These are phyloP conservation scores for Linhomoeus sp. DNA, from an alignment of 2,888 invertebrate genomes.

Conservation along the genomic window DNA sequence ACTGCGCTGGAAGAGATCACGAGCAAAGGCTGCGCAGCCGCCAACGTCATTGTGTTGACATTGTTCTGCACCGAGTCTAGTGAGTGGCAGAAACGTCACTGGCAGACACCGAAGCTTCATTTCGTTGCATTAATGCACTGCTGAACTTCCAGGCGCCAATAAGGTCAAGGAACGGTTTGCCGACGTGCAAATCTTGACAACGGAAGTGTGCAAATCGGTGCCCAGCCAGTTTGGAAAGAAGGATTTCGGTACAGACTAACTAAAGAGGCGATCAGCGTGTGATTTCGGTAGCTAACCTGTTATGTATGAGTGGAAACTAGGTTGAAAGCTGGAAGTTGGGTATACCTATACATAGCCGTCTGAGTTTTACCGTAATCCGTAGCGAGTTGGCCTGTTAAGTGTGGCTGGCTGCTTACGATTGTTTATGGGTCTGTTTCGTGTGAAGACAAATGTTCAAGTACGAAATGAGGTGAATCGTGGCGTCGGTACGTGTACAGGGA, in stretches of 20 bases:
- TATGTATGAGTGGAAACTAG: too few species aligned
- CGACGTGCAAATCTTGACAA: slow-evolving; percentile 70
- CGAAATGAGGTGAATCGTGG: too few species aligned
- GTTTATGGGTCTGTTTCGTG: too few species aligned
- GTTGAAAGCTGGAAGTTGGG: too few species aligned
- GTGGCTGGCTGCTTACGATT: too few species aligned
- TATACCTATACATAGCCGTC: too few species aligned
- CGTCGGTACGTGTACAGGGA: too few species aligned
- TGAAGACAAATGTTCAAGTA: too few species aligned
- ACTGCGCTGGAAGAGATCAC: slow-evolving; percentile 79
- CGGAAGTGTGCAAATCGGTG: slow-evolving; percentile 78
- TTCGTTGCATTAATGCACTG: background rate
- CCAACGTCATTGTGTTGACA: slow-evolving; percentile 85
- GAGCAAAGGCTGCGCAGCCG: slow-evolving; percentile 78
- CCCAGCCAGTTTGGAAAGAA: slow-evolving; percentile 96
- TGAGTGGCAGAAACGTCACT: slow-evolving; percentile 12
- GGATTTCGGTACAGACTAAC: slow-evolving; percentile 88
- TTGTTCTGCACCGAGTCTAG: slow-evolving; percentile 72
- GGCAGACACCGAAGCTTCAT: background rate
- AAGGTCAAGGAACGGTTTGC: slow-evolving; percentile 28
- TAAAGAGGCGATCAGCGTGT: too few species aligned
- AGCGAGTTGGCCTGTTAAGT: too few species aligned
- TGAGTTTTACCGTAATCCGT: too few species aligned
- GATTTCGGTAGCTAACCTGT: too few species aligned
- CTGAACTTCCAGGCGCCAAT: slow-evolving; percentile 24